Conservation (phyloP, 2,888 invertebrate species). For the Cerceris rybyensis region DNA sequence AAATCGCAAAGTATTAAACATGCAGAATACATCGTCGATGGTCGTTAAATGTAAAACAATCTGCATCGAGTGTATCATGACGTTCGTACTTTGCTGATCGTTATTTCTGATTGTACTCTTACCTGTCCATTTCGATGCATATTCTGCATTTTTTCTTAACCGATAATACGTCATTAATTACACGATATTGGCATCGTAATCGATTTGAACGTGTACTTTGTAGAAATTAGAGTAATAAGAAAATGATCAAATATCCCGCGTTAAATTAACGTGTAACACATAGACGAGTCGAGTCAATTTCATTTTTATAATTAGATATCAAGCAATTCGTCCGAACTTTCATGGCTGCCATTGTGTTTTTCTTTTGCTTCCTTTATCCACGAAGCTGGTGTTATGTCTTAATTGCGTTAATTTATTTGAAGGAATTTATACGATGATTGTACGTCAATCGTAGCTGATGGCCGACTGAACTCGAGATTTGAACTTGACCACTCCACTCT, state of each 20-base stretch:
- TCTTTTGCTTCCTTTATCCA: constrained; percentile 12
- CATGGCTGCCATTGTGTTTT: constrained; percentile 20
- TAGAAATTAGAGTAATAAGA: not conserved
- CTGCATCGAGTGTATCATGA: no score
- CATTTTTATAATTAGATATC: constrained; percentile 10
- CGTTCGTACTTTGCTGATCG: not conserved
- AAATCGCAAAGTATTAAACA: no score
- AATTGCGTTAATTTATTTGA: constrained; percentile 29
- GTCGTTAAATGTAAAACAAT: no score
- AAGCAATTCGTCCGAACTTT: constrained; percentile 7
- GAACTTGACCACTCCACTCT: constrained; percentile 74
- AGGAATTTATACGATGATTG: constrained; percentile 52
- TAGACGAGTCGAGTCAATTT: constrained; percentile 7
- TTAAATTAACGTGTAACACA: constrained; percentile 25
- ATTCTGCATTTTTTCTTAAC: constrained; percentile 42
- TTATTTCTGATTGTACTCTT: constrained; percentile 36
- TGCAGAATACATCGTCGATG: no score
- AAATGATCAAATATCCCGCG: not conserved
- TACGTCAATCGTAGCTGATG: constrained; percentile 70
- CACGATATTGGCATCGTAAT: no score
- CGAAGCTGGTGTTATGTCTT: constrained; percentile 28
- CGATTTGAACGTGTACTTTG: not conserved
- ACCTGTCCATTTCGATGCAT: constrained; percentile 41
- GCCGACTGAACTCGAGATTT: constrained; percentile 74
- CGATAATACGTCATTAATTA: not conserved